Percentiles rank a stretch among this genome's conserved stretches.
Conservation (phyloP, 1,140 invertebrate species). For the Ceratitis capitata region DNA sequence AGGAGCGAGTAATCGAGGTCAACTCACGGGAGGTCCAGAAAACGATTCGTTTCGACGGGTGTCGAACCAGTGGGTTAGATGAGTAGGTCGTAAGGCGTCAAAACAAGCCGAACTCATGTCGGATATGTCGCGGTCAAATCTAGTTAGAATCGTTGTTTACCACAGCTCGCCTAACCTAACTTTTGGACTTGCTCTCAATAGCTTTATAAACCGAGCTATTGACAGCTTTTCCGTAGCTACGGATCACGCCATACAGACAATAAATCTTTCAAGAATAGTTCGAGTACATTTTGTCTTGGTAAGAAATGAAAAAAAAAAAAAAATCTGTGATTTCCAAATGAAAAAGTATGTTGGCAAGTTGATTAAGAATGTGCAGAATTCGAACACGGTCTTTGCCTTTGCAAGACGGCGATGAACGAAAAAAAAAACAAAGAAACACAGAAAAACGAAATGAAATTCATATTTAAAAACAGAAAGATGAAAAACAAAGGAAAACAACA, state of each 20-base stretch:
- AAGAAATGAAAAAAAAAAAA: neutral
- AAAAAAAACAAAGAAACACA: neutral
- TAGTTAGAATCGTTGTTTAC: no score
- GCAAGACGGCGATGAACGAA: neutral
- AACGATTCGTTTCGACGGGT: no score
- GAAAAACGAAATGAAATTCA: neutral
- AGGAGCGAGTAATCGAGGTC: no score
- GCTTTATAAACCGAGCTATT: no score
- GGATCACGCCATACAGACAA: neutral
- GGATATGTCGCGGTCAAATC: no score
- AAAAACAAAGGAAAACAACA: neutral
- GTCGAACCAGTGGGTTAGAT: no score
- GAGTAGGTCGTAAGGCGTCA: no score
- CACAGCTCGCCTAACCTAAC: no score
- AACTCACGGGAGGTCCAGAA: no score
- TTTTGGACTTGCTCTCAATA: no score
- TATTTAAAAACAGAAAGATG: neutral
- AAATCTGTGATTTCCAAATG: no score
- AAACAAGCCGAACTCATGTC: no score
- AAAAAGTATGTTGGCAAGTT: neutral
- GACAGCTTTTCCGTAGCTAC: neutral
- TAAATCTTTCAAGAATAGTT: neutral
- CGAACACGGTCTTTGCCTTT: neutral
- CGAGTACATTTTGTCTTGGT: neutral
- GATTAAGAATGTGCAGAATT: neutral